Evolutionary conservation across 2,113 vertebrate genomes (phyloP), one percentile per base, ranked within the genome.

Genomic region (Phylloscopus trochilus): DNA sequence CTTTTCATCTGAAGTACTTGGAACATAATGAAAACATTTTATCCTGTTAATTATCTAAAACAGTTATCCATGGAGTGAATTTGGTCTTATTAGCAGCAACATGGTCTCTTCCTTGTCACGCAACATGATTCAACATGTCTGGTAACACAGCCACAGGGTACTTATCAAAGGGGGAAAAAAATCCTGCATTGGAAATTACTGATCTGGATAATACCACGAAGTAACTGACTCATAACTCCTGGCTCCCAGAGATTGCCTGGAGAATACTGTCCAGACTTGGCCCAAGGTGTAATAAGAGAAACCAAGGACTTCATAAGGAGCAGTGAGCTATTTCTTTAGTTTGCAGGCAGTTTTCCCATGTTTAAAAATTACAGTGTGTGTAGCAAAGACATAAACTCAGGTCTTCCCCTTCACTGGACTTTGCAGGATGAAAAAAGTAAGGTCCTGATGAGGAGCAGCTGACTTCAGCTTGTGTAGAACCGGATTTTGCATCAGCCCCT

Each of bases 11-110:
- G 67, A 84, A 75, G n/a, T 62, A 43, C 62, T 79, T 51, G 35
- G 49, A 91, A 84, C 18, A 64, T 68, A 77, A 87, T 9, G 62
- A 91, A 95, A 93, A 87, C 35, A 93, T 89, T 80, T 95, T 68
- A 82, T 83, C 63, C 59, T 62, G 16, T 69, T 93, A 87, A 91
- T 84, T 58, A 80, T 27, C 79, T 85, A 41, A 79, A 87, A 49
- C 28, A 85, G 63, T 83, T 88, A 80, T 37, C 58, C 37, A 26
- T n/a, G 30, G 41, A 76, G 70, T 56, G 41, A 17, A 44, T 83
- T 87, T 91, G 70, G 79, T 83, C 82, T 69, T 93, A 79, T 15
- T 73, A 92, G 59, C 55, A 90, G 79, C 51, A 73, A 76, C 13
- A 14, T 4, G 28, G 55, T 80, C 49, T 81, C 60, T 27, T 53